phyloP scores from a whole-genome alignment of 2,113 vertebrate genomes.

The Colinus virginianus region DNA sequence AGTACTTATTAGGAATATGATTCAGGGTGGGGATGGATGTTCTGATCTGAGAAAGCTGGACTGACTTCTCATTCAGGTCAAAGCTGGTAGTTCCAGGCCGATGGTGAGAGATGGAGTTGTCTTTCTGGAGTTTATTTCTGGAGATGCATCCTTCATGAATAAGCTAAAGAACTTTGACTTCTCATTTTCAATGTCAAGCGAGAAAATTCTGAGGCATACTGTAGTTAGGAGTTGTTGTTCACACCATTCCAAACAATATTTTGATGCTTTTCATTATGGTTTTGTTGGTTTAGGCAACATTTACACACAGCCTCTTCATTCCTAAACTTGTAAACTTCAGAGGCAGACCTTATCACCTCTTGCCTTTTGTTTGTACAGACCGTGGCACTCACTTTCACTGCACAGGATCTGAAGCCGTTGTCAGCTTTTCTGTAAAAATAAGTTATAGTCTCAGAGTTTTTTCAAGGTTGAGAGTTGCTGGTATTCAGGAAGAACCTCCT shows the following conservation, averaged over 20 bases:
- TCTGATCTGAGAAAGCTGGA: not conserved
- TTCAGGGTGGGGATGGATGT: not conserved
- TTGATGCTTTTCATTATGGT: not conserved
- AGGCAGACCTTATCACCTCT: not conserved
- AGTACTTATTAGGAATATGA: not conserved
- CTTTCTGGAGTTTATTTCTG: not conserved
- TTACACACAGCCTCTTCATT: fast-evolving
- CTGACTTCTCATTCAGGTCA: not conserved
- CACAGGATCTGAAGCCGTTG: not conserved
- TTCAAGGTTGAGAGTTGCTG: not conserved
- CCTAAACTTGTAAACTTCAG: not conserved
- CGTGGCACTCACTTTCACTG: not conserved
- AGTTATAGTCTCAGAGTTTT: not conserved
- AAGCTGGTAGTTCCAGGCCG: not conserved
- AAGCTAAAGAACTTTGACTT: not conserved
- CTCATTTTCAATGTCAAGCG: not conserved
- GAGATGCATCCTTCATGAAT: not conserved
- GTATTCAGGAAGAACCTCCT: not conserved
- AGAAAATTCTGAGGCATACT: not conserved
- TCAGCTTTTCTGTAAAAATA: not conserved
- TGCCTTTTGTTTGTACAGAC: not conserved
- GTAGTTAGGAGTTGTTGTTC: not conserved
- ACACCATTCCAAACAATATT: not conserved
- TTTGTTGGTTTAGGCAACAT: not conserved
- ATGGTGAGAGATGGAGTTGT: not conserved